Evolutionary conservation across 2,888 invertebrate genomes (phyloP), one percentile per base, ranked within the genome.

Genomic region (Pandemis heparana): DNA sequence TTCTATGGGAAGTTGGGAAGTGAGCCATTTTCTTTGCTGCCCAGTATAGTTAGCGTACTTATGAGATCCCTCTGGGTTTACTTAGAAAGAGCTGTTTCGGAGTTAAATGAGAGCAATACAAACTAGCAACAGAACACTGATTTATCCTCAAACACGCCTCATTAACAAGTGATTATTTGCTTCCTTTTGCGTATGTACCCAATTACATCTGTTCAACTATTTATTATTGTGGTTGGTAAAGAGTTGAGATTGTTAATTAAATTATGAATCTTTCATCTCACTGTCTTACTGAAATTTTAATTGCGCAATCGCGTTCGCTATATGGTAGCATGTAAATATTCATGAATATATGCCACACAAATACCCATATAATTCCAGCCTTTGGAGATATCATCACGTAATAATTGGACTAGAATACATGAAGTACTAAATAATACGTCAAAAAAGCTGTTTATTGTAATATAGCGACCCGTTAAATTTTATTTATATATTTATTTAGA

Each of bases 311-410:
- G 38, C 39, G 12, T 41, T 51, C 61, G 14, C 1, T 18, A 16
- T 70, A 53, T 68, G 12, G 56, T 62, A 62, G n/a, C 14, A 14
- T 43, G 60, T 56, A 46, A 72, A 62, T 72, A 67, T 72, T 72
- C 67, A 72, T 72, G 62, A 53, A 56, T 23, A 41, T n/a, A 63
- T 16, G 64, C 9, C 43, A 56, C 48, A 63, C 46, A 72, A 62
- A 43, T 18, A 53, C 62, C 53, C 39, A 53, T 53, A 53, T 70
- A 62, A 43, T 56, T 32, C 23, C 71, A 38, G 56, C 46, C 12
- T 66, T n/a, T 12, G 8, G 38, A 38, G 38, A 51, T 63, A 14
- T 32, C 32, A 32, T 46, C n/a, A 1, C 48, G 46, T 43, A 12
- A 9, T n/a, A 43, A 56, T 53, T 68, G 46, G 63, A 39, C 63